Percentiles rank a stretch among this genome's conserved stretches.
These are phyloP conservation scores for Cephalopholis sonnerati DNA, from an alignment of 2,113 vertebrate genomes.

Conservation along the genomic window DNA sequence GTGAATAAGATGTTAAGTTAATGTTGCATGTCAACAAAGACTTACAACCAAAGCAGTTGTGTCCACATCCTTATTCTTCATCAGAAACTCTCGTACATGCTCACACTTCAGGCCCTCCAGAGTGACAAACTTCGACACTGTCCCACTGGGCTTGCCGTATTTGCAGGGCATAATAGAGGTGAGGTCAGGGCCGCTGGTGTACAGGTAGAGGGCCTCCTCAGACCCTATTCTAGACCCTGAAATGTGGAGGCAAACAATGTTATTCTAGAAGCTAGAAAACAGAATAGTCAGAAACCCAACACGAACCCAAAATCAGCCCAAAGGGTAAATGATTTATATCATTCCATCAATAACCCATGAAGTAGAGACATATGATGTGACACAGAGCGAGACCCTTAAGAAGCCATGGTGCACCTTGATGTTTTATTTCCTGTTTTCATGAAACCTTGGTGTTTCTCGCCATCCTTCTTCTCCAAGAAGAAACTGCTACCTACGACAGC, in stretches of 20 bases:
- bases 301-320: neutral
- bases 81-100: conserved; percentile 90
- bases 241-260: conserved; percentile 50
- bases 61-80: conserved; percentile 91
- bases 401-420: conserved; percentile 13
- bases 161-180: conserved; percentile 97
- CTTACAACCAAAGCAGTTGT: conserved; percentile 91
- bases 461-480: conserved; percentile 22
- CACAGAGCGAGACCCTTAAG: neutral
- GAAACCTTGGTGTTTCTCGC: conserved; percentile 1
- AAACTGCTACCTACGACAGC: neutral
- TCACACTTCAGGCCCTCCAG: conserved; percentile 92
- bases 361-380: neutral
- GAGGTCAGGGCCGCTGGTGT: conserved; percentile 92
- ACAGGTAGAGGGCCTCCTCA: conserved; percentile 94
- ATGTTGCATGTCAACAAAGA: conserved; percentile 39
- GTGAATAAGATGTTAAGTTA: neutral
- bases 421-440: conserved; percentile 41
- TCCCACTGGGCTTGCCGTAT: conserved; percentile 87
- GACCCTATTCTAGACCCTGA: conserved; percentile 91
- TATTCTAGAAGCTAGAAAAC: neutral
- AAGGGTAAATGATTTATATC: conserved; percentile 4
- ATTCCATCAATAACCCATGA: conserved; percentile 19
- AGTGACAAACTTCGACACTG: conserved; percentile 92
- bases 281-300: conserved; percentile 2